phyloP scores from a whole-genome alignment of 2,797 vertebrate genomes.

The Salarias fasciatus region DNA sequence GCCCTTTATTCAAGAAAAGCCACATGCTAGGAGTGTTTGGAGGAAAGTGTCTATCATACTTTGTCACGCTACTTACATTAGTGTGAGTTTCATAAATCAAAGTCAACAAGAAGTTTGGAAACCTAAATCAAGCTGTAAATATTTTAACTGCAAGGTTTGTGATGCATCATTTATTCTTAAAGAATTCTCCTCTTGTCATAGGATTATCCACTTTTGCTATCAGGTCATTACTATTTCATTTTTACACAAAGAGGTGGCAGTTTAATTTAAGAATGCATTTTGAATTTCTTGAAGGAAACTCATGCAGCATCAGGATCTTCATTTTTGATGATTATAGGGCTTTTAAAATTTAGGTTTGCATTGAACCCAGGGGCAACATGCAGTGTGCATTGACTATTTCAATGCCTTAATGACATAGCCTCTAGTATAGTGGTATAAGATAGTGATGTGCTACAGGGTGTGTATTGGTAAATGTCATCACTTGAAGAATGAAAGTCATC shows the following conservation, averaged over 20 bases:
- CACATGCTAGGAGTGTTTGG: conserved; percentile 6
- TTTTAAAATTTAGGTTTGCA: conserved; percentile 43
- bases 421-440: conserved; percentile 34
- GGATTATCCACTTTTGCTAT: background rate
- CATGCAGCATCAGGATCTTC: conserved; percentile 12
- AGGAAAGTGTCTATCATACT: conserved; percentile 28
- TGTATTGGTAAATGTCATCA: conserved; percentile 71
- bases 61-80: background rate
- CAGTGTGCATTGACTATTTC: conserved; percentile 49
- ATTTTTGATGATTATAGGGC: background rate
- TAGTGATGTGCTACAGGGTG: conserved; percentile 53
- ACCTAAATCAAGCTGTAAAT: background rate
- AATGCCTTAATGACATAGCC: conserved; percentile 44
- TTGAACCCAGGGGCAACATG: conserved; percentile 27
- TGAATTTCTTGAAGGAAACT: conserved; percentile 15
- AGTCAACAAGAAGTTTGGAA: background rate
- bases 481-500: conserved; percentile 69
- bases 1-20: conserved; percentile 31
- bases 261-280: background rate
- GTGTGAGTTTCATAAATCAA: background rate
- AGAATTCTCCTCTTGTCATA: background rate
- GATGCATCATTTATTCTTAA: background rate
- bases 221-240: background rate
- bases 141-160: background rate
- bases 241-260: background rate